Evolutionary conservation across 2,113 vertebrate genomes (phyloP).

Genomic region (Opisthocomus hoazin): DNA sequence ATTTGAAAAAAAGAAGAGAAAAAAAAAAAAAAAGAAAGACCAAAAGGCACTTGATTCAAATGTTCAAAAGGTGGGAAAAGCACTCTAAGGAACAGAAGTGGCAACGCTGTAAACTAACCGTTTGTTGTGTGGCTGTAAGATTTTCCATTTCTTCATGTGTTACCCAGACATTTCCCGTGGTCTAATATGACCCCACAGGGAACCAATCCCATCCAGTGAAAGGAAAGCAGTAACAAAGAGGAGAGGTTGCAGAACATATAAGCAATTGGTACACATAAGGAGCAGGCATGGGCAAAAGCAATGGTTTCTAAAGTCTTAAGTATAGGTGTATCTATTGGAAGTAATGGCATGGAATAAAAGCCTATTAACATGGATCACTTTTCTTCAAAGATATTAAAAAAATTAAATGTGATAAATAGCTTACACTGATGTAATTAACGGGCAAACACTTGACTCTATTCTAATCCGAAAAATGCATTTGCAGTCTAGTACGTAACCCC

Average conservation of each 20-base stretch:
- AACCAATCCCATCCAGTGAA: conserved; percentile 77
- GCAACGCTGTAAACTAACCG: conserved; percentile 85
- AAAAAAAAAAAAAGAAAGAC: neutral
- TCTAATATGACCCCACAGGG: conserved; percentile 82
- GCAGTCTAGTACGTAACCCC: neutral
- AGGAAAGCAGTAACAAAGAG: conserved; percentile 75
- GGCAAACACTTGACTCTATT: neutral
- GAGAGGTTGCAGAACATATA: conserved; percentile 77
- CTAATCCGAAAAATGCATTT: neutral
- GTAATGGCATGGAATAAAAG: conserved; percentile 8
- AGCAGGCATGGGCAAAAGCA: conserved; percentile 60
- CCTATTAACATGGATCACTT: neutral
- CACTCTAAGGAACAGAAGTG: conserved; percentile 23
- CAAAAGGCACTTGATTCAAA: conserved; percentile 33
- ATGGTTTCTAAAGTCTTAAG: conserved; percentile 16
- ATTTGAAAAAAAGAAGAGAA: neutral
- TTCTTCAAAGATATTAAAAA: neutral
- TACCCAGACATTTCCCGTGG: conserved; percentile 98
- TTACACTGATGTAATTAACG: neutral
- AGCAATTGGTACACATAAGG: conserved; percentile 67
- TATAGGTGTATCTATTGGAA: neutral
- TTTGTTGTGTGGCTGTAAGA: conserved; percentile 90
- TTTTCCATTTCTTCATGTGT: conserved; percentile 99
- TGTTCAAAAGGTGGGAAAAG: neutral
- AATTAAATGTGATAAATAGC: neutral